These are phyloP conservation scores for Bombus difficillimus DNA, from an alignment of 1,140 invertebrate genomes.

Conservation along the genomic window DNA sequence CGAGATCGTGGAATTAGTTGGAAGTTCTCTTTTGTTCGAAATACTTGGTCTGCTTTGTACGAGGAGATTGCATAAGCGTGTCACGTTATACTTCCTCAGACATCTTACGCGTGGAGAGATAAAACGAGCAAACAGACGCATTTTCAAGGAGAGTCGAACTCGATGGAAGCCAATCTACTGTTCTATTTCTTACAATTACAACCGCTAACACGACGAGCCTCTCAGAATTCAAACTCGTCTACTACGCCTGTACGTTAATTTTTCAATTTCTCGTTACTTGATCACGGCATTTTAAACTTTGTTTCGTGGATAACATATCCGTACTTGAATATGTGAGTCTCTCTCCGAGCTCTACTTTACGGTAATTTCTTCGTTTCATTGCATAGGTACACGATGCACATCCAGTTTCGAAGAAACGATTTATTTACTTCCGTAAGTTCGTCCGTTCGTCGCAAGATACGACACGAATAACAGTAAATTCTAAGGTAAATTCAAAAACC, in stretches of 20 bases:
- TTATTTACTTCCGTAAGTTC: neutral
- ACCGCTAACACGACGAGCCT: neutral
- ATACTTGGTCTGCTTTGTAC: neutral
- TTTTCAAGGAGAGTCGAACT: neutral
- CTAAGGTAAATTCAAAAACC: too few relatives aligned
- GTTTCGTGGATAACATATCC: too few relatives aligned
- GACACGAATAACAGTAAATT: neutral
- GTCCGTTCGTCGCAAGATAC: neutral
- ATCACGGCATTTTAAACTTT: neutral
- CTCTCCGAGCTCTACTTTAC: too few relatives aligned
- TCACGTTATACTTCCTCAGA: neutral
- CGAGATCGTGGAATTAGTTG: neutral
- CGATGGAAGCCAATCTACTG: neutral
- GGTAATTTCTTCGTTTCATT: neutral
- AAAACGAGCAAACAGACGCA: slow-evolving; percentile 9
- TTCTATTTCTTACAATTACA: neutral
- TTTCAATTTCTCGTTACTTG: neutral
- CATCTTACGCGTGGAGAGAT: neutral
- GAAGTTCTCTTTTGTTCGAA: neutral
- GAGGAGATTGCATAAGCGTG: neutral
- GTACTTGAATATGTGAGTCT: neutral
- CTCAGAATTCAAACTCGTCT: neutral
- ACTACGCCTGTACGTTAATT: neutral
- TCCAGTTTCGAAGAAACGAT: neutral
- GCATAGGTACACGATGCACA: neutral